These are phyloP conservation scores for Corvus hawaiiensis DNA, from an alignment of 2,113 vertebrate species.

Conservation along the genomic window DNA sequence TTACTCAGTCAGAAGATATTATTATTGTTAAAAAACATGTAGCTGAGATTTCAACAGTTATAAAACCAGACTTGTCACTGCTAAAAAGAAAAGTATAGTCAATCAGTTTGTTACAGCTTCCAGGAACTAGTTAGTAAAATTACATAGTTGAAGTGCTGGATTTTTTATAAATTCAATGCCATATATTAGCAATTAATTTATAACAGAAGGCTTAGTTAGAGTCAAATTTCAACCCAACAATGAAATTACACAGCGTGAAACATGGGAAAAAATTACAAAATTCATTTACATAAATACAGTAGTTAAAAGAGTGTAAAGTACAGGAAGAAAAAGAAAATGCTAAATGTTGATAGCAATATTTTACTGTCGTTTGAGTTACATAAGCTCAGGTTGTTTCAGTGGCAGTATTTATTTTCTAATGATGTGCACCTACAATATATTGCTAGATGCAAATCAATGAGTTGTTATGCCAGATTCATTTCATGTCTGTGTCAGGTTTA, in stretches of 20 bases:
- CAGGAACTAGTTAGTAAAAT: neutral
- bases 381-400: neutral
- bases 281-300: fast-evolving
- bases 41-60: neutral
- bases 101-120: neutral
- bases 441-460: neutral
- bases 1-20: neutral
- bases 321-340: neutral
- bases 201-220: neutral
- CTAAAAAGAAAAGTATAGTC: neutral
- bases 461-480: neutral
- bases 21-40: neutral
- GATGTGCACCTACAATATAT: neutral
- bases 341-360: neutral
- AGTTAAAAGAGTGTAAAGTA: fast-evolving
- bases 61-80: neutral
- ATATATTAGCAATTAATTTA: neutral
- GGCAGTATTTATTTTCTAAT: neutral
- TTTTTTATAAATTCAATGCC: neutral
- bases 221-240: neutral
- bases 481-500: neutral
- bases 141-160: neutral
- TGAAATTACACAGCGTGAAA: neutral
- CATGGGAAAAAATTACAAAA: neutral
- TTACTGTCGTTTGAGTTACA: neutral